Evolutionary conservation across 2,888 invertebrate species (phyloP).

Genomic region (Leucophenga montana): DNA sequence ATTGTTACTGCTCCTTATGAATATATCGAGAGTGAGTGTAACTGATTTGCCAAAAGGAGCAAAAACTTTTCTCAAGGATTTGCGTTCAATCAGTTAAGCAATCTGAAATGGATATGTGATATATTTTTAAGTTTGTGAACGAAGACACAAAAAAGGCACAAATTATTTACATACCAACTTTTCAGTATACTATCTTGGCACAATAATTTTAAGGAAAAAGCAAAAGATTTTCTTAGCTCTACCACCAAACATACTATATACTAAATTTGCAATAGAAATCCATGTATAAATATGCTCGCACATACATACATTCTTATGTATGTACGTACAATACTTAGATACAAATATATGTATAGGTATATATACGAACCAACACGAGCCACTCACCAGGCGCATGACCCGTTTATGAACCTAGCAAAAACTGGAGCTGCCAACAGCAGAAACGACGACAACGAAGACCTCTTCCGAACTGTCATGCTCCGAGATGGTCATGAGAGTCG

Average conservation of each 20-base stretch:
- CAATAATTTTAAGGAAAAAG: conserved; percentile 6
- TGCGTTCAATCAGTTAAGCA: conserved; percentile 31
- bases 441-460: background rate
- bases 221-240: background rate
- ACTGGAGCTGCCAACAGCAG: conserved; percentile 27
- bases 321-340: conserved; percentile 27
- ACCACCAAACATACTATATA: no score
- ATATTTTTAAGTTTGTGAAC: conserved; percentile 36
- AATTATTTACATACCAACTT: conserved; percentile 43
- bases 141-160: no score
- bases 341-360: conserved; percentile 41
- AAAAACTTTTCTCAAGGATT: conserved; percentile 32
- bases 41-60: conserved; percentile 32
- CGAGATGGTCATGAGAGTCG: conserved; percentile 53
- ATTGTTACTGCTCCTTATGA: conserved; percentile 19
- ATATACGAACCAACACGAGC: conserved; percentile 36
- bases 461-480: conserved; percentile 36
- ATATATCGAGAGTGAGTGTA: conserved; percentile 32
- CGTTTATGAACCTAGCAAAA: conserved; percentile 64
- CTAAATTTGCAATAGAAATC: no score
- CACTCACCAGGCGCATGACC: conserved; percentile 66
- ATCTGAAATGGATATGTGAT: conserved; percentile 24
- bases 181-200: conserved; percentile 34
- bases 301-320: conserved; percentile 36
- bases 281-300: conserved; percentile 27